Evolutionary conservation across 2,797 vertebrate genomes (phyloP).

Genomic region (Geotrypetes seraphini): DNA sequence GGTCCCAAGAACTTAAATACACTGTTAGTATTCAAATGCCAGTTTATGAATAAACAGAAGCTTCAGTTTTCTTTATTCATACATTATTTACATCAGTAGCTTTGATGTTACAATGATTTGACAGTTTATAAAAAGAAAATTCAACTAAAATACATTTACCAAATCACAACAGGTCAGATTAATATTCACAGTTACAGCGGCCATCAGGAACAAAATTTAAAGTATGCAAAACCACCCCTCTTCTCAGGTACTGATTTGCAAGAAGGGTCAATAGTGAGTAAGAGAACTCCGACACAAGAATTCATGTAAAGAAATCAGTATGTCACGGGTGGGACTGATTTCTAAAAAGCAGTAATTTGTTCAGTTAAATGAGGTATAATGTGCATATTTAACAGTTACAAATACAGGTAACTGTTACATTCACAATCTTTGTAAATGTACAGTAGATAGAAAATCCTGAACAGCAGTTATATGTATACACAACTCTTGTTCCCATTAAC

Average conservation of each 20-base stretch:
- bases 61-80: conserved; percentile 76
- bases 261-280: neutral
- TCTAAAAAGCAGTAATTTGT: too few relatives aligned
- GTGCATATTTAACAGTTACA: accelerated
- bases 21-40: conserved; percentile 26
- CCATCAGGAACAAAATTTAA: conserved; percentile 52
- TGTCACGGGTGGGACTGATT: too few relatives aligned
- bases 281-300: too few relatives aligned
- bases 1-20: too few relatives aligned
- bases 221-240: conserved; percentile 49
- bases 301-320: too few relatives aligned
- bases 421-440: too few relatives aligned
- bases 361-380: neutral
- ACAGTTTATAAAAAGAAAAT: too few relatives aligned
- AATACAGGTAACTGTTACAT: too few relatives aligned
- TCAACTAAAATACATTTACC: conserved; percentile 41
- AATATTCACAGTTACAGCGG: conserved; percentile 48
- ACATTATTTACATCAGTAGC: conserved; percentile 87
- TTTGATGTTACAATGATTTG: conserved; percentile 79
- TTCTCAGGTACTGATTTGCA: conserved; percentile 9
- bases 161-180: conserved; percentile 55
- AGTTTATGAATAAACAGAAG: conserved; percentile 47
- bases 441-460: too few relatives aligned
- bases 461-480: too few relatives aligned
- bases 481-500: too few relatives aligned